phyloP scores from a whole-genome alignment of 2,113 vertebrate genomes.

The Mellivora capensis region DNA sequence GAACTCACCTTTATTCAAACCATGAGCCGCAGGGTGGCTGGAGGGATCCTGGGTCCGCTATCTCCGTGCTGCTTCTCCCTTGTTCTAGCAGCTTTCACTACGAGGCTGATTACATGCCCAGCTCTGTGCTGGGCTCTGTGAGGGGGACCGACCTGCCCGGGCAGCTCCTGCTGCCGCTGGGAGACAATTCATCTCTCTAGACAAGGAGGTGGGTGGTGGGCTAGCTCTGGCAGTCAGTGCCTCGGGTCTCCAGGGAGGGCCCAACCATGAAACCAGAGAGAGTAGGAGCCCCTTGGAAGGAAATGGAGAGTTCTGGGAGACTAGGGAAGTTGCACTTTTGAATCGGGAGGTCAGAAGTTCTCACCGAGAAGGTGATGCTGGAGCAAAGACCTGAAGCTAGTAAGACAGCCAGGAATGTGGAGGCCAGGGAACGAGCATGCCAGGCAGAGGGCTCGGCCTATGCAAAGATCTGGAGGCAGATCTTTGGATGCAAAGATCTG shows the following conservation, averaged over 20 bases:
- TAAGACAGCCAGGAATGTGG: not conserved
- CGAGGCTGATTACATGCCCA: not conserved
- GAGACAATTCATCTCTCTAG: not conserved
- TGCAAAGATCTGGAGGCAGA: not conserved
- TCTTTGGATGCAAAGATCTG: conserved; percentile 16
- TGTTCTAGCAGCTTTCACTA: not conserved
- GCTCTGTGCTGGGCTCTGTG: not conserved
- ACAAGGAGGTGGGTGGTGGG: not conserved
- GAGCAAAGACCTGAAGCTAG: not conserved
- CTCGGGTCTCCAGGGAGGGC: not conserved
- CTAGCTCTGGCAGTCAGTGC: not conserved
- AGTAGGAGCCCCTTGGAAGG: not conserved
- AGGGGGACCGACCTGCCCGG: accelerated
- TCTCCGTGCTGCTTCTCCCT: not conserved
- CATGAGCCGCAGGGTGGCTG: not conserved
- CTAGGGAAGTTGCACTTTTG: not conserved
- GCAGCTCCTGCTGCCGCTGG: not conserved
- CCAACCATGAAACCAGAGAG: not conserved
- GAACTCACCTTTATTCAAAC: not conserved
- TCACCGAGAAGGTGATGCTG: not conserved
- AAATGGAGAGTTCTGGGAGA: not conserved
- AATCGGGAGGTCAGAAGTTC: not conserved
- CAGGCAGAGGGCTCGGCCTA: not conserved
- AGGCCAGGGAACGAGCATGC: not conserved
- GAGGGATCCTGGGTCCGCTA: not conserved